Conservation (phyloP, 1,140 invertebrate genomes). For the Grapholita molesta region DNA sequence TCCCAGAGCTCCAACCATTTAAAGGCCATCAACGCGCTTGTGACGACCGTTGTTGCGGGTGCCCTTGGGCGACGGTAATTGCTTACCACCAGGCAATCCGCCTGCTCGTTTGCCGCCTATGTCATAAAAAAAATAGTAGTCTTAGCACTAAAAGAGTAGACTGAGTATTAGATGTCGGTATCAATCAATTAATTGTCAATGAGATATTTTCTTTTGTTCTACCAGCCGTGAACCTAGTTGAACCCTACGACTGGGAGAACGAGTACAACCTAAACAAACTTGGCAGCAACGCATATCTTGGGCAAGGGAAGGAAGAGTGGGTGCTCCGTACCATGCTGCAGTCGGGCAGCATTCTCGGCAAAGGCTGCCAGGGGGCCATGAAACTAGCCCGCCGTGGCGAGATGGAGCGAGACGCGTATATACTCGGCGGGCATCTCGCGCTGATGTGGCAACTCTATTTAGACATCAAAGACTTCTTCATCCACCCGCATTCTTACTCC, state of each 20-base stretch:
- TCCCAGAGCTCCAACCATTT: too few species aligned
- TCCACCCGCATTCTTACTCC: constrained; percentile 76
- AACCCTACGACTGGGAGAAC: constrained; percentile 53
- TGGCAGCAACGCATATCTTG: constrained; percentile 70
- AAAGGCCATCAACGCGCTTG: too few species aligned
- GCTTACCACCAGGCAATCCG: too few species aligned
- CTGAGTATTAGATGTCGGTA: too few species aligned
- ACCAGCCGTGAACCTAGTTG: constrained; percentile 43
- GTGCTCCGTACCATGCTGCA: constrained; percentile 86
- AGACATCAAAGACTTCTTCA: constrained; percentile 78
- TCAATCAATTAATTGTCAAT: too few species aligned
- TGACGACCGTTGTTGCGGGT: too few species aligned
- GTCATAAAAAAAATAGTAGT: too few species aligned
- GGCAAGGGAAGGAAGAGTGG: constrained; percentile 87
- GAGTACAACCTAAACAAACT: constrained; percentile 61
- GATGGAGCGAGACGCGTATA: constrained; percentile 84
- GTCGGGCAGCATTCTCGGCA: constrained; percentile 87
- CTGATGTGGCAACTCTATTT: constrained; percentile 86
- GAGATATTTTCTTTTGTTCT: neutral
- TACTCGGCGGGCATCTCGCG: constrained; percentile 91
- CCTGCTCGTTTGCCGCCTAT: too few species aligned
- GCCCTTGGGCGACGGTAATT: too few species aligned
- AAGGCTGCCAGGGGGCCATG: constrained; percentile 89
- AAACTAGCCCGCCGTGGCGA: constrained; percentile 85
- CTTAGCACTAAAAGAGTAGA: too few species aligned